These are phyloP conservation scores for Pseudolycoriella hygida DNA, from an alignment of 2,888 invertebrate species.

Conservation along the genomic window DNA sequence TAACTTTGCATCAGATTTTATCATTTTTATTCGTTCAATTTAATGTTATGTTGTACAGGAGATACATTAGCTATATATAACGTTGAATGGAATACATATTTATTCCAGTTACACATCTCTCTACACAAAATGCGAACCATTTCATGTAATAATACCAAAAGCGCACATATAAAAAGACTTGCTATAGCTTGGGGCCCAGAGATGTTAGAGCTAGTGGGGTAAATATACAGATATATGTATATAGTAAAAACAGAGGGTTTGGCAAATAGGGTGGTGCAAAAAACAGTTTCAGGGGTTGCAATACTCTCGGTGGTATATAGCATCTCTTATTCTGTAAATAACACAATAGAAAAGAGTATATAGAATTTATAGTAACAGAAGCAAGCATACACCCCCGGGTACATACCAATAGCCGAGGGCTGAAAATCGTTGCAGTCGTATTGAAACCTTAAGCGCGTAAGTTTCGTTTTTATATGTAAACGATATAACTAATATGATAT, in stretches of 20 bases:
- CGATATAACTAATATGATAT: constrained; percentile 1
- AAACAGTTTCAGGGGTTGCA: constrained; percentile 1
- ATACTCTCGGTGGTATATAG: not conserved
- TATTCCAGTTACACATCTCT: too few species aligned
- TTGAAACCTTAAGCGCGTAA: constrained; percentile 1
- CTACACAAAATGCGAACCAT: too few species aligned
- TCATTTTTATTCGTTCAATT: too few species aligned
- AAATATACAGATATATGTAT: not conserved
- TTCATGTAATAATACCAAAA: not conserved
- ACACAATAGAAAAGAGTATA: not conserved
- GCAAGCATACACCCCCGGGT: constrained; percentile 1
- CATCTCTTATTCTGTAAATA: not conserved
- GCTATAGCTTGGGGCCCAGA: not conserved
- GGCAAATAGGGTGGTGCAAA: constrained; percentile 1
- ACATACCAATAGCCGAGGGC: constrained; percentile 1
- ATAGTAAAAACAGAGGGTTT: not conserved
- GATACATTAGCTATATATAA: too few species aligned
- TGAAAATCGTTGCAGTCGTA: constrained; percentile 1
- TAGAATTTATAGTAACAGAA: constrained; percentile 1
- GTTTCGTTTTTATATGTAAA: not conserved
- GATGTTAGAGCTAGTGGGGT: constrained; percentile 1
- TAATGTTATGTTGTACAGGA: too few species aligned
- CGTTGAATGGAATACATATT: too few species aligned
- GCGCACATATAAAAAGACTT: constrained; percentile 1
- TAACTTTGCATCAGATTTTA: too few species aligned